Conservation (phyloP, 23 tunicate genomes). For the Ciona savignyi region DNA sequence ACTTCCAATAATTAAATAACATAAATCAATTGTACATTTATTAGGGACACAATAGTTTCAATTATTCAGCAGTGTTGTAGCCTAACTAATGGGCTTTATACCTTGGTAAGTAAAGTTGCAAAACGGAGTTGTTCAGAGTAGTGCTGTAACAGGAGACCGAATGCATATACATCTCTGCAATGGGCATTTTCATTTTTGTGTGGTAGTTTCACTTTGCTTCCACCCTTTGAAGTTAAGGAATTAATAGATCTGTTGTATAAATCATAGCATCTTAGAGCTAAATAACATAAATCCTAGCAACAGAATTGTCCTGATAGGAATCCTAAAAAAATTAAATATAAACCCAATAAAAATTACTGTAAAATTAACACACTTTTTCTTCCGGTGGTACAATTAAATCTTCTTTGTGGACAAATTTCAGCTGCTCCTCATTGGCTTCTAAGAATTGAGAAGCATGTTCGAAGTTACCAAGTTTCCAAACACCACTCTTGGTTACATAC, state of each 20-base stretch:
- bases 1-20: no score
- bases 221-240: no score
- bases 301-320: no score
- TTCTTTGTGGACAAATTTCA: slow-evolving; percentile 5
- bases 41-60: neutral
- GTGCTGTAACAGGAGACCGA: slow-evolving; percentile 49
- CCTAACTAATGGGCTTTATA: no score
- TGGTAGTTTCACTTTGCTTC: slow-evolving; percentile 18
- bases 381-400: slow-evolving; percentile 43
- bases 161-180: slow-evolving; percentile 68
- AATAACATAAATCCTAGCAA: no score
- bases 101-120: slow-evolving; percentile 31
- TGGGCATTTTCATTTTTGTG: slow-evolving; percentile 21
- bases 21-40: neutral
- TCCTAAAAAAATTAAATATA: no score
- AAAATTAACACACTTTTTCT: slow-evolving; percentile 23
- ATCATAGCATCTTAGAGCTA: no score
- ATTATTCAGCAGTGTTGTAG: neutral
- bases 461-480: slow-evolving; percentile 73
- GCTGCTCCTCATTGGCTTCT: slow-evolving; percentile 36
- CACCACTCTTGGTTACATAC: slow-evolving; percentile 46
- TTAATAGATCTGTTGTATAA: no score
- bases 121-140: slow-evolving; percentile 52
- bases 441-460: slow-evolving; percentile 63
- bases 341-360: no score